These are phyloP conservation scores for Apostichopus californicus DNA, from an alignment of 35 echinoderm and acorn worm genomes.

Conservation along the genomic window DNA sequence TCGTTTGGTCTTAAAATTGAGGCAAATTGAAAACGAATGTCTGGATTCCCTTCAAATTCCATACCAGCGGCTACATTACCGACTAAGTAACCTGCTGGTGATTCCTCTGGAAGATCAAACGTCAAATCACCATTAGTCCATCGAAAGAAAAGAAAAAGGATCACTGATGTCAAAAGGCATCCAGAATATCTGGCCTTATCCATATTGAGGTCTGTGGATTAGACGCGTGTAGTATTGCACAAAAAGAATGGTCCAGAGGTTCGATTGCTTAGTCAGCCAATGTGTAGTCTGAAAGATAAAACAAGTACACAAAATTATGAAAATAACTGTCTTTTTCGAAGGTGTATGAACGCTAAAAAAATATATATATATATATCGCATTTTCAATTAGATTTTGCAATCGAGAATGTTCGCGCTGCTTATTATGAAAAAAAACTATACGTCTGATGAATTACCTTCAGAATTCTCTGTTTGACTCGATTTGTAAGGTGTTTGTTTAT, in stretches of 20 bases:
- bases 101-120: constrained; percentile 62
- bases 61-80: constrained; percentile 60
- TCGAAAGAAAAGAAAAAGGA: neutral
- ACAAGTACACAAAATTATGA: neutral
- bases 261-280: neutral
- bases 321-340: too few relatives aligned
- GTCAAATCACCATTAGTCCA: constrained; percentile 50
- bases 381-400: too few relatives aligned
- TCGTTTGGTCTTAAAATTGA: constrained; percentile 44
- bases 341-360: too few relatives aligned
- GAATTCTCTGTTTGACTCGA: too few relatives aligned
- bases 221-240: neutral
- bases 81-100: constrained; percentile 37
- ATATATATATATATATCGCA: too few relatives aligned
- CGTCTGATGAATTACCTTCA: too few relatives aligned
- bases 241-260: neutral
- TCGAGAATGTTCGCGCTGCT: too few relatives aligned
- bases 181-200: neutral
- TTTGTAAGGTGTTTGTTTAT: too few relatives aligned
- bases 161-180: neutral
- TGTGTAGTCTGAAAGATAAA: neutral
- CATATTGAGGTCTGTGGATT: neutral
- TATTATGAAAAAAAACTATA: too few relatives aligned
- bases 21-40: constrained; percentile 60
- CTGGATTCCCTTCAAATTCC: constrained; percentile 18